phyloP scores from a whole-genome alignment of 35 echinoderm and acorn worm species.

The Holothuria glaberrima region DNA sequence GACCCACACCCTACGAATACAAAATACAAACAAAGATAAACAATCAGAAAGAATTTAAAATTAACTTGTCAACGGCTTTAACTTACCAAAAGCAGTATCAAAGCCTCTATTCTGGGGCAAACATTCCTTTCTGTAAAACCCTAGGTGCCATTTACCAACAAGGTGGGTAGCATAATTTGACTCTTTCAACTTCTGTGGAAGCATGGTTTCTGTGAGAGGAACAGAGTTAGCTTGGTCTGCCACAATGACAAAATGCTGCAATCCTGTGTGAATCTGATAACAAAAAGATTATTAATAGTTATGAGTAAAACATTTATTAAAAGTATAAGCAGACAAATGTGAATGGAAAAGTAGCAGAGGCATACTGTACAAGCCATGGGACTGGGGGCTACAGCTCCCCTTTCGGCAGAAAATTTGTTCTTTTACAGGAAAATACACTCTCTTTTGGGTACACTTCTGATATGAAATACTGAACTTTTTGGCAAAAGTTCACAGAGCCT shows the following conservation, averaged over 20 bases:
- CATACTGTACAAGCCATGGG: too few species aligned
- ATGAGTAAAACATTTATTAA: background rate
- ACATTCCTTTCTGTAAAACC: conserved; percentile 81
- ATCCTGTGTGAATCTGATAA: conserved; percentile 73
- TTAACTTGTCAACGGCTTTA: too few species aligned
- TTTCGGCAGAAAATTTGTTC: too few species aligned
- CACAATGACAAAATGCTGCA: conserved; percentile 75
- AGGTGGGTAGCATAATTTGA: conserved; percentile 69
- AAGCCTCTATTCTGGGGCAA: conserved; percentile 77
- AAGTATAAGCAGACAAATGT: background rate
- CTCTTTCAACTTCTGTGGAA: conserved; percentile 77
- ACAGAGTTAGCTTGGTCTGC: conserved; percentile 64
- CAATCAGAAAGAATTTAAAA: too few species aligned
- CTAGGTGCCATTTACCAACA: conserved; percentile 86
- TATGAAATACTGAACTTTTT: too few species aligned
- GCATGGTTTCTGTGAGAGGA: conserved; percentile 46
- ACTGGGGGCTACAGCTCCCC: too few species aligned
- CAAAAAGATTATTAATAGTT: background rate
- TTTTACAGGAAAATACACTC: too few species aligned
- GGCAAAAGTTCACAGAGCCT: too few species aligned
- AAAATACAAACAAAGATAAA: too few species aligned
- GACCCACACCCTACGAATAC: too few species aligned
- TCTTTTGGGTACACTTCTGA: too few species aligned
- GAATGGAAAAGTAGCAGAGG: background rate
- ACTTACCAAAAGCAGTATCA: conserved; percentile 80